Percentiles rank a stretch among this genome's conserved stretches.
These are phyloP conservation scores for Diarsia brunnea DNA, from an alignment of 2,888 invertebrate species.

Conservation along the genomic window DNA sequence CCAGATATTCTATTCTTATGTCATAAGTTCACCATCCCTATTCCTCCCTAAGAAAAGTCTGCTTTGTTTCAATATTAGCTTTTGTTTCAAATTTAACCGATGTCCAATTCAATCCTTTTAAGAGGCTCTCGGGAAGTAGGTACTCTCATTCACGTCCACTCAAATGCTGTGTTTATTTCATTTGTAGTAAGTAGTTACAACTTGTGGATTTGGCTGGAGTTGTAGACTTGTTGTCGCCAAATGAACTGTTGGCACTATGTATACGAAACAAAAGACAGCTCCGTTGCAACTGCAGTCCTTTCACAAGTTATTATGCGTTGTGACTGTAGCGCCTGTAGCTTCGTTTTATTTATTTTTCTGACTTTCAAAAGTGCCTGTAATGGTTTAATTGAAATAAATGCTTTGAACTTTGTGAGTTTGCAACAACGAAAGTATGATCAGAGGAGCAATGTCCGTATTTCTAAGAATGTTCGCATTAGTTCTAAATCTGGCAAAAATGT, in stretches of 20 bases:
- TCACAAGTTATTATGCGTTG: too few species aligned
- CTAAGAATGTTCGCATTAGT: not conserved
- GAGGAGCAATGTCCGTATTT: not conserved
- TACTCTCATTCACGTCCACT: not conserved
- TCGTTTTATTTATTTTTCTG: too few species aligned
- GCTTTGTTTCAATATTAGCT: not conserved
- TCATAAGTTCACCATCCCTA: not conserved
- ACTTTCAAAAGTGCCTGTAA: too few species aligned
- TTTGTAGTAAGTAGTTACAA: not conserved
- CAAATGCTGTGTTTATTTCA: not conserved
- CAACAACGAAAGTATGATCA: not conserved
- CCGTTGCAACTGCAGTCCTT: not conserved
- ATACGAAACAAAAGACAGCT: not conserved
- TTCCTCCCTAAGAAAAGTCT: not conserved
- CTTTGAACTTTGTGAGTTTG: not conserved
- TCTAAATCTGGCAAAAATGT: not conserved
- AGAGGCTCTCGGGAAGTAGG: not conserved
- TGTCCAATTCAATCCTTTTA: not conserved
- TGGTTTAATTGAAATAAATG: too few species aligned
- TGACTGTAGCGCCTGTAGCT: too few species aligned
- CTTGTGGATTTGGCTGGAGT: not conserved
- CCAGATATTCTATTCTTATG: not conserved
- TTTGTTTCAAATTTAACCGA: too few species aligned
- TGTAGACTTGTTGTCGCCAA: constrained; percentile 2
- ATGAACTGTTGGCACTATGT: not conserved